Percentiles rank a stretch among this genome's conserved stretches.
phyloP scores from a whole-genome alignment of 2,113 vertebrate species.

The Pyxicephalus adspersus region DNA sequence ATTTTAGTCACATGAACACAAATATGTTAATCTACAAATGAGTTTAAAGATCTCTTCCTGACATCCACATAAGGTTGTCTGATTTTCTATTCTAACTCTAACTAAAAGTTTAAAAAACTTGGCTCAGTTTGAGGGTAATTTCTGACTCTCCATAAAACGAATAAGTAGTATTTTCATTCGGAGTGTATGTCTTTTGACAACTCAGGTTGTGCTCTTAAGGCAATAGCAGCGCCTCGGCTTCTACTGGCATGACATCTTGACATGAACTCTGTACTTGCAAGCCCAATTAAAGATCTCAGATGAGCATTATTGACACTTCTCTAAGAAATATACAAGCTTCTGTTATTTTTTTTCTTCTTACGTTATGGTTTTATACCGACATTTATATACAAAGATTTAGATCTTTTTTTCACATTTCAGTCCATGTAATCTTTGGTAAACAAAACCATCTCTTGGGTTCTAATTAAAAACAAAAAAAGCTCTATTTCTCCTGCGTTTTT shows the following conservation, averaged over 20 bases:
- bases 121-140: no score
- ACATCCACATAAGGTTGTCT: no score
- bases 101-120: no score
- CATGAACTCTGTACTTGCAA: constrained; percentile 45
- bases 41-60: no score
- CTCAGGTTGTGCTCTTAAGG: constrained; percentile 13
- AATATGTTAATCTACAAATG: no score
- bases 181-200: constrained; percentile 19
- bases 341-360: background rate
- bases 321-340: constrained; percentile 8
- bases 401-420: constrained; percentile 31
- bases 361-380: constrained; percentile 1
- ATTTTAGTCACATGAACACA: no score
- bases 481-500: background rate
- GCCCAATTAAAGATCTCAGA: constrained; percentile 47
- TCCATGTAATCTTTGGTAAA: constrained; percentile 27
- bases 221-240: constrained; percentile 6
- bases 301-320: constrained; percentile 43
- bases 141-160: background rate
- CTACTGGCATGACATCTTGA: constrained; percentile 36
- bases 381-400: constrained; percentile 17
- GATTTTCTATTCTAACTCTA: no score
- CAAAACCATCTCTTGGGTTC: constrained; percentile 50
- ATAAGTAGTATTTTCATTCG: background rate
- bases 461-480: constrained; percentile 42